Evolutionary conservation across 2,888 invertebrate species (phyloP), one percentile per base, ranked within the genome.

Genomic region (Eutolmus rufibarbis): DNA sequence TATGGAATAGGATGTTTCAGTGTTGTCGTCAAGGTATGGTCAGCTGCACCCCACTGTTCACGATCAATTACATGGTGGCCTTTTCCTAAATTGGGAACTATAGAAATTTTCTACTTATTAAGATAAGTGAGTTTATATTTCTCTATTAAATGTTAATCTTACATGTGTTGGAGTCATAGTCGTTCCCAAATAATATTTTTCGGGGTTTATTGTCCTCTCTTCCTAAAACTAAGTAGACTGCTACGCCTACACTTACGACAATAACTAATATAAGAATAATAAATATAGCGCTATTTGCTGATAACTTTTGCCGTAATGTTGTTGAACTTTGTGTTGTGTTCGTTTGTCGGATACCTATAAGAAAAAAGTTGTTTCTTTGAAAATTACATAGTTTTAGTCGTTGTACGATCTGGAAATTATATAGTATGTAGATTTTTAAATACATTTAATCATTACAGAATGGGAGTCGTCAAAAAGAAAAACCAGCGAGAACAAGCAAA

Each of bases 1-100:
- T 93, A 93, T 1, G 92, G 91, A 40, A 93, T 92, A 23, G 94
- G 94, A 87, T 91, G 91, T 3, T 89, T 76, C 76, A 94, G 90
- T 19, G 66, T 37, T 14, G 9, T 66, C 1, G 28, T 23, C 4
- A 37, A 9, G 4, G 74, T 31, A 87, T 31, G 88, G 43, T 90
- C 90, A 4, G 89, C 89, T 16, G 93, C 90, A 31, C 92, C 93
- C 93, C 93, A 93, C 89, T 92, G 92, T 37, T 89, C 88, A 5
- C 93, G 90, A 87, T 92, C 91, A 89, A 92, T 90, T 57, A 92
- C 90, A 51, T 92, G 90, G 90, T 92, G 92, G 87, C 92, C 92
- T 86, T 92, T 92, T 91, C 92, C 92, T 91, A 92, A 89, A 91
- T 92, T 93, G 74, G 92, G 92, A 91, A 92, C 92, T 92, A 89